phyloP scores from a whole-genome alignment of 2,113 vertebrate species.

The Rana temporaria region DNA sequence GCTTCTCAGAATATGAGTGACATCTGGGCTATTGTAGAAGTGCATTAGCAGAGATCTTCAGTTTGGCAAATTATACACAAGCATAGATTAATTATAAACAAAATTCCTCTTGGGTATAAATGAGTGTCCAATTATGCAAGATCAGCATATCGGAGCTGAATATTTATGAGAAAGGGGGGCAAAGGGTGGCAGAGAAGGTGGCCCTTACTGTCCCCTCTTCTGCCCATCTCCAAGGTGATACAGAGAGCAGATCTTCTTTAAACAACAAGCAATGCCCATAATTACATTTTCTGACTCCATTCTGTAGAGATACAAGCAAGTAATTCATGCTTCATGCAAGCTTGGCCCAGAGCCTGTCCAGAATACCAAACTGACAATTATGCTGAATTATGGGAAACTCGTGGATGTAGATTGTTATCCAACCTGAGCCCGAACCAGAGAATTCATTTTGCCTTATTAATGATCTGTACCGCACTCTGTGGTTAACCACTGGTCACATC shows the following conservation, averaged over 20 bases:
- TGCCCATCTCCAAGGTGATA: conserved; percentile 53
- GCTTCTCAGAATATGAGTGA: conserved; percentile 27
- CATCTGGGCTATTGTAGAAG: conserved; percentile 1
- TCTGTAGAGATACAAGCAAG: conserved; percentile 56
- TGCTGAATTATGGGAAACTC: conserved; percentile 56
- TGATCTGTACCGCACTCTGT: conserved; percentile 39
- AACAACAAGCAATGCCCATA: conserved; percentile 50
- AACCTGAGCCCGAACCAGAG: conserved; percentile 49
- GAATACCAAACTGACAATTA: conserved; percentile 58
- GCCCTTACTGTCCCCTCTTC: conserved; percentile 27
- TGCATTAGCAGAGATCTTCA: conserved; percentile 33
- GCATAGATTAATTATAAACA: conserved; percentile 55
- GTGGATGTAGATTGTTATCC: conserved; percentile 56
- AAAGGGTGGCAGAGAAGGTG: conserved; percentile 25
- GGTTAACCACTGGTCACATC: conserved; percentile 54
- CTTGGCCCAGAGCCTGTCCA: conserved; percentile 51
- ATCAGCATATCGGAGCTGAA: conserved; percentile 48
- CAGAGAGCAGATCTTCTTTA: conserved; percentile 45
- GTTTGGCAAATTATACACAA: conserved; percentile 46
- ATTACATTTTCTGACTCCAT: conserved; percentile 55
- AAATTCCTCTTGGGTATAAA: conserved; percentile 52
- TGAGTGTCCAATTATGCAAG: conserved; percentile 48
- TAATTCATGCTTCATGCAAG: conserved; percentile 55
- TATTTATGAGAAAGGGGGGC: conserved; percentile 39
- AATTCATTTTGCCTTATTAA: conserved; percentile 57